Conservation (phyloP, 2,797 vertebrate genomes). For the Balearica regulorum region DNA sequence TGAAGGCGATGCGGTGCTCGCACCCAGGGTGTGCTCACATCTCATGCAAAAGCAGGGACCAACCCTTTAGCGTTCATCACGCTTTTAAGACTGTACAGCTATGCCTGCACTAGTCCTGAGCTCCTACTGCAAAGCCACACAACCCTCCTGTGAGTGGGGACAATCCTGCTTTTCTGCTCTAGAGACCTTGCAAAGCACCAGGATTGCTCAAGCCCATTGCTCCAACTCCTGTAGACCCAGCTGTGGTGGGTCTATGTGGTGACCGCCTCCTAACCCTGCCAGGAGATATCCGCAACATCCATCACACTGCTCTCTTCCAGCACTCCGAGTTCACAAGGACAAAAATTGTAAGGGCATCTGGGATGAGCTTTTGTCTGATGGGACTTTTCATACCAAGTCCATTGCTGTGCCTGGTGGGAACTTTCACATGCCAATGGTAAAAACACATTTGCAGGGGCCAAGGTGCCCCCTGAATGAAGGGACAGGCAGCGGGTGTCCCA, state of each 20-base stretch:
- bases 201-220: not conserved
- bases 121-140: not conserved
- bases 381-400: not conserved
- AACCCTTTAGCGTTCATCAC: not conserved
- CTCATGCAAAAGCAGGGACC: not conserved
- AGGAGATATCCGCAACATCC: not conserved
- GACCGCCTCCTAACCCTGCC: not conserved
- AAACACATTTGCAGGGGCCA: not conserved
- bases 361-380: not conserved
- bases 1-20: not conserved
- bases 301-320: not conserved
- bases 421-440: not conserved
- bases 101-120: not conserved
- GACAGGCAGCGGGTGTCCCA: not conserved
- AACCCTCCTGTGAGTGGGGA: rapidly evolving
- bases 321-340: not conserved
- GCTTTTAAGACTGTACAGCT: not conserved
- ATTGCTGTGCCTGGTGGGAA: not conserved
- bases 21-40: not conserved
- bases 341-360: rapidly evolving
- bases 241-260: not conserved
- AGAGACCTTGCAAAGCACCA: not conserved
- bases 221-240: not conserved
- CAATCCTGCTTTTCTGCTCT: not conserved
- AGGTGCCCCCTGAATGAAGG: not conserved